phyloP scores from a whole-genome alignment of 2,888 invertebrate genomes.

The Idaea biselata region DNA sequence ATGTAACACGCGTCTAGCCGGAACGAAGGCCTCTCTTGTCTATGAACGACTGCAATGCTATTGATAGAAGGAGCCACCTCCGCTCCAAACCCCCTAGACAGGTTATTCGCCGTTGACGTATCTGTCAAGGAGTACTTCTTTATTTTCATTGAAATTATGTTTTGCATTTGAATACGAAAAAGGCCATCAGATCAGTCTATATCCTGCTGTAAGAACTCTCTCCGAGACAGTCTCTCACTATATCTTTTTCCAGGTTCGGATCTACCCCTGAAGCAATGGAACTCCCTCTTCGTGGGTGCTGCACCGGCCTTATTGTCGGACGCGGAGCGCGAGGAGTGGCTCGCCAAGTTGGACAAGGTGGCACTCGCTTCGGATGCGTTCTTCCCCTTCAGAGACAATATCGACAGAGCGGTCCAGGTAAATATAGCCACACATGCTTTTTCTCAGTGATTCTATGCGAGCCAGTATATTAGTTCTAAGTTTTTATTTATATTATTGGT shows the following conservation, averaged over 20 bases:
- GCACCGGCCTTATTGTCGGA: constrained; percentile 85
- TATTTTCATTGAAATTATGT: too few species aligned
- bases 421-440: constrained; percentile 8
- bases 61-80: too few species aligned
- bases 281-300: constrained; percentile 84
- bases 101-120: too few species aligned
- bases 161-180: too few species aligned
- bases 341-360: constrained; percentile 85
- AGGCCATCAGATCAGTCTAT: too few species aligned
- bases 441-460: too few species aligned
- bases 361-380: constrained; percentile 98
- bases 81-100: too few species aligned
- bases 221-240: not conserved
- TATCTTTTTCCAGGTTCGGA: constrained; percentile 82
- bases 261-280: constrained; percentile 88
- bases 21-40: too few species aligned
- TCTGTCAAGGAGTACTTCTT: too few species aligned
- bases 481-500: too few species aligned
- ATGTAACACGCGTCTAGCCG: not conserved
- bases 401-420: constrained; percentile 95
- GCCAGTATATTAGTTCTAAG: too few species aligned
- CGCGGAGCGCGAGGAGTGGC: constrained; percentile 85
- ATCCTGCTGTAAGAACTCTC: not conserved
- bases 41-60: too few species aligned
- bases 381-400: constrained; percentile 98